Base-by-base conservation (phyloP, 2,888 invertebrate genomes). In the Sesamia inferens region DNA sequence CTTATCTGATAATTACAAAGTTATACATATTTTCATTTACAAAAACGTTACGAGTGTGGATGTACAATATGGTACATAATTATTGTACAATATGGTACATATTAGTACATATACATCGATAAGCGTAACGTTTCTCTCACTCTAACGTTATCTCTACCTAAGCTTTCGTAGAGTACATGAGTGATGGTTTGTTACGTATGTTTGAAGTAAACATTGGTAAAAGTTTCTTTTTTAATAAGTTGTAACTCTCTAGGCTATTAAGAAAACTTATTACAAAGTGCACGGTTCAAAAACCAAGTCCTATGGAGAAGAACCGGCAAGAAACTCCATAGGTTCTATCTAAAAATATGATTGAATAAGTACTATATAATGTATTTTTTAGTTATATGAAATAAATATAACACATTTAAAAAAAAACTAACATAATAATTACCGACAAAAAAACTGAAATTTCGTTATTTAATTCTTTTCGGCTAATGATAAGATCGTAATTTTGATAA, bases 261-360 rank as follows among this genome's bases (percentile, higher is more conserved):
- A n/a, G 44, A 62, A 51, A 31, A 44, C 2, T 14, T 13, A 57
- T 7, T 16, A 44, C 7, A 54, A 74, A n/a, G 8, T 19, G 59
- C 57, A 16, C 70, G 70, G 75, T 75, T 77, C 75, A 22, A 70
- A 57, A 62, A 10, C 54, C 2, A 7, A 13, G 14, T 22, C 62
- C 13, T 51, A 76, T 76, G 77, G 77, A 75, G 77, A 75, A 75
- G 75, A 75, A 75, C 75, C 75, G 77, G 62, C 75, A 77, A 76
- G 75, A 76, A 76, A 76, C 70, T 77, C 70, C 77, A 57, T 44
- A 51, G 13, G 0, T 14, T 13, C 0, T 10, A 2, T 22, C 13
- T 13, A 47, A 47, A 71, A 10, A n/a, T 6, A 14, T 51, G 11
- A 22, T 57, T 13, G 16, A 13, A 31, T 24, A 24, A 63, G 11